Evolutionary conservation across 2,113 vertebrate genomes (phyloP), one percentile per base, ranked within the genome.

Genomic region (Ceratotherium simum): DNA sequence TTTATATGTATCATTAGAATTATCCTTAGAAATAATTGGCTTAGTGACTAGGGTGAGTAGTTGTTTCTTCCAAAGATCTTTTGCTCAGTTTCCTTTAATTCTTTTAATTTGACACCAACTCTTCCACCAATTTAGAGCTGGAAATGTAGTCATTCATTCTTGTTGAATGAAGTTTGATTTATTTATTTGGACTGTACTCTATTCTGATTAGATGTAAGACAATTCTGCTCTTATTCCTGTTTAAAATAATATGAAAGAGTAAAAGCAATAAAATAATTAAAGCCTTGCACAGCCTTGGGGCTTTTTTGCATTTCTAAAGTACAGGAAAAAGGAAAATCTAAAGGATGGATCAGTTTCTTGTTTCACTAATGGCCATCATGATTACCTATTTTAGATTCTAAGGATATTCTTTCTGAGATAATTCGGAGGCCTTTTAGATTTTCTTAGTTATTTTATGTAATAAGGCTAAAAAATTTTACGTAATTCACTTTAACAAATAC

Each of bases 291-390:
- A 76, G 31, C 11, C 8, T 90, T 89, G n/a, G 46, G 5, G 23
- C 18, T 42, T 81, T 82, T 82, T 80, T 95, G 3, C n/a, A 78
- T 92, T 96, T 96, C 29, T 90, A 70, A 90, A 17, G 25, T 65
- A 3, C 46, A 69, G 31, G 29, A 42, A 51, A 54, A 91, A 95
- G 2, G 39, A 95, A 85, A 94, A 17, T 31, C 6, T 58, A 51
- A 92, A 85, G 83, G 54, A 70, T 42, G 10, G 18, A 67, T 73
- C 10, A 36, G 1, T 58, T 79, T 93, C n/a, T 69, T 96, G 20
- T 67, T 85, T 95, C 21, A 60, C 27, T 79, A n/a, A 79, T 36
- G 81, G 18, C 46, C 20, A 51, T 23, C 9, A 17, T 92, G 11
- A 64, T 73, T 70, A 70, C 2, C 8, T 93, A 25, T 58, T 36